These are phyloP conservation scores for Leptoteleia sp. DNA, from an alignment of 1,140 invertebrate genomes.

Conservation along the genomic window DNA sequence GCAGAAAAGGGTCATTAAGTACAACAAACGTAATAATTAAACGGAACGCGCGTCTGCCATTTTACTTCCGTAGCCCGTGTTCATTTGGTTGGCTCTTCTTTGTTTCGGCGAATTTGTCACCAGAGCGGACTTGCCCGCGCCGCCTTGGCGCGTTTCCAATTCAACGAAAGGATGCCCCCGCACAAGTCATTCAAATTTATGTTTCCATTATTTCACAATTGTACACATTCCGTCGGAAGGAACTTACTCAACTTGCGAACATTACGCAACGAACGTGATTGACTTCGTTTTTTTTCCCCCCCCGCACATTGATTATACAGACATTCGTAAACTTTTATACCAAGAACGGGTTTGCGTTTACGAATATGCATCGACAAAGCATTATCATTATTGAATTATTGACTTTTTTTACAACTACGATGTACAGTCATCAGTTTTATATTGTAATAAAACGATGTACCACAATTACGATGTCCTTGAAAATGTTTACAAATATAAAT, in stretches of 20 bases:
- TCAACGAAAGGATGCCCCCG: conserved; percentile 59
- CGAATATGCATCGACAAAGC: too few species aligned
- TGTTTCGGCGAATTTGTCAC: conserved; percentile 68
- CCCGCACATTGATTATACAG: conserved; percentile 11
- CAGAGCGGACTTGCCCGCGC: conserved; percentile 47
- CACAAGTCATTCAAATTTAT: conserved; percentile 70
- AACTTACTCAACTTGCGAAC: conserved; percentile 8
- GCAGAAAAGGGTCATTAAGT: conserved; percentile 56
- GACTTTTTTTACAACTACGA: too few species aligned
- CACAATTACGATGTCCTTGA: too few species aligned
- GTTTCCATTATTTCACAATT: conserved; percentile 70
- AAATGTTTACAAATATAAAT: too few species aligned
- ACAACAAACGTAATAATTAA: conserved; percentile 61
- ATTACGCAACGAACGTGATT: conserved; percentile 30
- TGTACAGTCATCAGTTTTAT: too few species aligned
- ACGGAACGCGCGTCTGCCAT: conserved; percentile 44
- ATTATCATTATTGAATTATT: too few species aligned
- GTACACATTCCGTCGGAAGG: conserved; percentile 42
- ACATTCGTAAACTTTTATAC: too few species aligned
- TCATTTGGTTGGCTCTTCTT: conserved; percentile 63
- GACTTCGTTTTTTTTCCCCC: conserved; percentile 23
- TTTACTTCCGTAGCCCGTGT: conserved; percentile 46
- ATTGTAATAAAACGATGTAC: too few species aligned
- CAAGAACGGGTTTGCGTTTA: too few species aligned
- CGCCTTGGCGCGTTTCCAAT: conserved; percentile 71